Evolutionary conservation across 2,888 invertebrate species (phyloP), one percentile per base, ranked within the genome.

Genomic region (Ectemnius continuus): DNA sequence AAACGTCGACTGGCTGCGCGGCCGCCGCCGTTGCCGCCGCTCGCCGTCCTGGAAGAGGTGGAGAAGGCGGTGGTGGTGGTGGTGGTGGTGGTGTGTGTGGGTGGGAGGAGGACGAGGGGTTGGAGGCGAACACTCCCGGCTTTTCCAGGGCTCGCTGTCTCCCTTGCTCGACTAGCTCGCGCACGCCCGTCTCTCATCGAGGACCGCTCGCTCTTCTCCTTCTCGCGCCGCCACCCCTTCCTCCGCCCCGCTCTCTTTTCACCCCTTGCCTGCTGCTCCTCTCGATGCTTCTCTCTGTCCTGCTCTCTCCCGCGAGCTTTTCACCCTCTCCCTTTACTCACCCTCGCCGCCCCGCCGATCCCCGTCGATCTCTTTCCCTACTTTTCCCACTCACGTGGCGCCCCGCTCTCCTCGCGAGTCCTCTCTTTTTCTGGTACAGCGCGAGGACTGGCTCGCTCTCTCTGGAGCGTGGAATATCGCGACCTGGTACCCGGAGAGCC

Each of bases 71-170:
- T 5, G 28, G 28, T 28, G 28, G 28, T 2, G n/a, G 36, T 11
- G 36, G 36, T 36, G 5, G 72, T 5, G 28, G 36, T 11, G 36
- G 36, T 36, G 5, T 3, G 23, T 3, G 23, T 23, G 23, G 23
- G 36, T 6, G 36, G 36, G 36, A n/a, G n/a, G n/a, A n/a, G 36
- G 8, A 6, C 75, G 75, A 67, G 78, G 80, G 80, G 62, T 73
- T 66, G 67, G 67, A 47, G 62, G 70, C 74, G 75, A 82, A 79
- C 82, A 73, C 80, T 81, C 81, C 81, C 82, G 81, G 82, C 74
- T 75, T 72, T 75, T 72, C 61, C 59, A 16, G 26, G 52, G 20
- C 45, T 61, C 67, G 47, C 67, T 56, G 57, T 45, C 20, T 23
- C 48, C n/a, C 70, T 28, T 64, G 56, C 36, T 57, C 36, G 26